Conservation (phyloP, 2,888 invertebrate species). For the Orchesellides sinensis region DNA sequence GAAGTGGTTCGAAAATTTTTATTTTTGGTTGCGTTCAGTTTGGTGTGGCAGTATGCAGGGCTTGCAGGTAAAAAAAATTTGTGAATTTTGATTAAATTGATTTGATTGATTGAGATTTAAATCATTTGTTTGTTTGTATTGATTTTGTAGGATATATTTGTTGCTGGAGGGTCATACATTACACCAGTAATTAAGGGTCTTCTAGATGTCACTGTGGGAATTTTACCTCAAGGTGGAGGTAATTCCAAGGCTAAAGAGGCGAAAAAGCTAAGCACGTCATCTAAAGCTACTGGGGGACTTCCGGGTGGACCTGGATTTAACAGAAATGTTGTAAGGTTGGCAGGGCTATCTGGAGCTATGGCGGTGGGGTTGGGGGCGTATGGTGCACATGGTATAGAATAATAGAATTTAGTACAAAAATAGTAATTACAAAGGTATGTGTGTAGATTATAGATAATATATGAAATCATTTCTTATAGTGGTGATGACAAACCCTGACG, state of each 20-base stretch:
- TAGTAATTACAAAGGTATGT: neutral
- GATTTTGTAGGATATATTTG: slow-evolving; percentile 66
- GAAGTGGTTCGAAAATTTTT: slow-evolving; percentile 55
- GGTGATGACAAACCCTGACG: slow-evolving; percentile 71
- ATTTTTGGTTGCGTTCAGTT: slow-evolving; percentile 46
- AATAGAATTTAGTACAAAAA: too few species aligned
- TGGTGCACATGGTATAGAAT: slow-evolving; percentile 71
- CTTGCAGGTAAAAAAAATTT: slow-evolving; percentile 38
- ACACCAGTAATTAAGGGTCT: slow-evolving; percentile 67
- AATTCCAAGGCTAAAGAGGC: slow-evolving; percentile 46
- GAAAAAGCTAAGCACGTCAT: neutral
- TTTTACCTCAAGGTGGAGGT: slow-evolving; percentile 48
- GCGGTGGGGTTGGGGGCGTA: slow-evolving; percentile 74
- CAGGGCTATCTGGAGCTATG: slow-evolving; percentile 72
- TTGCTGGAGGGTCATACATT: slow-evolving; percentile 58
- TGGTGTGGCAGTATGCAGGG: slow-evolving; percentile 54
- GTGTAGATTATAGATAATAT: neutral
- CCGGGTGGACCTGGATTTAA: slow-evolving; percentile 55
- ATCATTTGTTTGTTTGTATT: neutral
- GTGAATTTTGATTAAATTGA: neutral
- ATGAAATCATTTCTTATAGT: slow-evolving; percentile 38
- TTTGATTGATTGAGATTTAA: neutral
- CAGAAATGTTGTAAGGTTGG: slow-evolving; percentile 69
- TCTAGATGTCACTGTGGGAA: slow-evolving; percentile 59
- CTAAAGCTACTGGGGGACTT: slow-evolving; percentile 38